Conservation (phyloP, 2,113 vertebrate genomes). For the human region GRCh38 chr13:77821001-77821500, state of each 20-base stretch:
- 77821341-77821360: not conserved
- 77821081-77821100: not conserved
- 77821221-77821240: slow-evolving; percentile 11
- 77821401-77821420: not conserved
- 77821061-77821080: not conserved
- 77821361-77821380: not conserved
- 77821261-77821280: not conserved
- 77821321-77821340: not conserved
- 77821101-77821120: not conserved
- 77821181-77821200: not conserved
- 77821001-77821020: not conserved
- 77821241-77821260: slow-evolving; percentile 8
- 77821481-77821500: not conserved
- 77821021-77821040: not conserved
- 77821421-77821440: not conserved
- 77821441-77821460: not conserved
- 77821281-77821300: not conserved
- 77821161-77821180: not conserved
- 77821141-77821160: not conserved
- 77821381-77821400: not conserved
- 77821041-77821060: not conserved
- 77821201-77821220: not conserved
- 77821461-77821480: not conserved
- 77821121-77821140: not conserved
- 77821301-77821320: not conserved